Evolutionary conservation across 2,113 vertebrate genomes (phyloP).

Genomic region (Odontesthes bonariensis): DNA sequence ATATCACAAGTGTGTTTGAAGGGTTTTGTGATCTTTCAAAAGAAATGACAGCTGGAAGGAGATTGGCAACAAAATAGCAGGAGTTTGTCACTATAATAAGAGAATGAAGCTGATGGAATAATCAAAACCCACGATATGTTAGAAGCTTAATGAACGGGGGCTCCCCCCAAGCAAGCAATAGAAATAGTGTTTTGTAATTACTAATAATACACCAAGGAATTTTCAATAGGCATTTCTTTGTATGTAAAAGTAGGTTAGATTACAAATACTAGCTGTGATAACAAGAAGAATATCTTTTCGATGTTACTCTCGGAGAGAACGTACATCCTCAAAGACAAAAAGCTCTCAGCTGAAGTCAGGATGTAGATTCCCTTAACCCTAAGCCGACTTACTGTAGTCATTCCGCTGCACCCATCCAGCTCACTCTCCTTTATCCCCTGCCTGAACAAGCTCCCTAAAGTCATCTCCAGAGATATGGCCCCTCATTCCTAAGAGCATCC

Average conservation of each 20-base stretch:
- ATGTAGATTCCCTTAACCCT: conserved; percentile 38
- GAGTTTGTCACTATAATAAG: conserved; percentile 79
- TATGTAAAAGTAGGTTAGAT: conserved; percentile 74
- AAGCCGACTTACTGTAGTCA: conserved; percentile 1
- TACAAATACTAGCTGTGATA: conserved; percentile 40
- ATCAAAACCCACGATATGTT: conserved; percentile 78
- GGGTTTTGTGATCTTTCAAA: conserved; percentile 79
- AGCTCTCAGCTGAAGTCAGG: neutral
- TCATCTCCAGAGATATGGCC: conserved; percentile 60
- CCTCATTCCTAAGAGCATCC: conserved; percentile 72
- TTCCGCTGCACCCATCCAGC: conserved; percentile 26
- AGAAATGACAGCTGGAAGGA: conserved; percentile 76
- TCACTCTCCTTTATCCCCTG: conserved; percentile 40
- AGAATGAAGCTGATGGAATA: conserved; percentile 74
- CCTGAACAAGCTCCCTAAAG: conserved; percentile 58
- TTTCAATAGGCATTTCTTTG: conserved; percentile 74
- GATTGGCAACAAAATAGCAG: conserved; percentile 79
- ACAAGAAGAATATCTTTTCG: conserved; percentile 33
- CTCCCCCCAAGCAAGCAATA: conserved; percentile 77
- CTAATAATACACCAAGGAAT: conserved; percentile 78
- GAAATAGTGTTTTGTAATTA: conserved; percentile 80
- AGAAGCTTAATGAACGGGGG: conserved; percentile 78
- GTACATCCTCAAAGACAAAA: neutral
- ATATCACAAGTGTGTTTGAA: conserved; percentile 75
- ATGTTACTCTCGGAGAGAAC: neutral